Conservation (phyloP, 2,888 invertebrate species). For the Acronicta psi region DNA sequence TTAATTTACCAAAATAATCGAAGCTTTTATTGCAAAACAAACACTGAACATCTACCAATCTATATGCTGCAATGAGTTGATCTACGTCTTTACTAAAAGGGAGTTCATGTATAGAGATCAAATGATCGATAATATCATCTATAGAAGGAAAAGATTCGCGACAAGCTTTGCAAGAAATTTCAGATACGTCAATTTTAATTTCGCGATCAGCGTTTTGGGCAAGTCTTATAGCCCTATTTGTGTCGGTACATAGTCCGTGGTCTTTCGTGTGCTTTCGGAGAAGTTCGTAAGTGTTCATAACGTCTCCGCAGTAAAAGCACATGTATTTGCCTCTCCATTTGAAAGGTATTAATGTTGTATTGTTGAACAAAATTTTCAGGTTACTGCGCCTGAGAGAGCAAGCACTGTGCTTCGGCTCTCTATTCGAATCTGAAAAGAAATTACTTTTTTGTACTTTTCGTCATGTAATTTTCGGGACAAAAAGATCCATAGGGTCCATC, state of each 20-base stretch:
- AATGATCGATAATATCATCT: slow-evolving; percentile 61
- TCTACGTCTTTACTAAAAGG: slow-evolving; percentile 67
- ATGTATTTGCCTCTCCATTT: slow-evolving; percentile 80
- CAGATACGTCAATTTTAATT: slow-evolving; percentile 80
- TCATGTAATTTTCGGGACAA: slow-evolving; percentile 22
- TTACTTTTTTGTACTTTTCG: slow-evolving; percentile 73
- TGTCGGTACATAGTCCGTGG: slow-evolving; percentile 70
- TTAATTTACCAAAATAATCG: slow-evolving; percentile 67
- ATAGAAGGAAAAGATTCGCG: slow-evolving; percentile 45
- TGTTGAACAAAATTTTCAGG: slow-evolving; percentile 79
- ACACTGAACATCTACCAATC: slow-evolving; percentile 74
- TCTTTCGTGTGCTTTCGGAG: slow-evolving; percentile 71
- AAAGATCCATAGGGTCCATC: neutral
- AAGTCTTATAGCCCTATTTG: slow-evolving; percentile 69
- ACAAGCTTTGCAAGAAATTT: slow-evolving; percentile 73
- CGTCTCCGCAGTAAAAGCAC: slow-evolving; percentile 80
- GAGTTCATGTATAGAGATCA: slow-evolving; percentile 69
- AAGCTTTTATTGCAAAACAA: slow-evolving; percentile 69
- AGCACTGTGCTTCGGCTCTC: slow-evolving; percentile 61
- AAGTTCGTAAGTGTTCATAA: slow-evolving; percentile 60
- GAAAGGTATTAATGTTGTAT: slow-evolving; percentile 80
- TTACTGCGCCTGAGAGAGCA: slow-evolving; percentile 64
- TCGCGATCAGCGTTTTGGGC: slow-evolving; percentile 73
- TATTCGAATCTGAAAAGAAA: slow-evolving; percentile 83
- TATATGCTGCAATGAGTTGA: slow-evolving; percentile 66